phyloP scores from a whole-genome alignment of 2,888 invertebrate species.

The Tineola bisselliella region DNA sequence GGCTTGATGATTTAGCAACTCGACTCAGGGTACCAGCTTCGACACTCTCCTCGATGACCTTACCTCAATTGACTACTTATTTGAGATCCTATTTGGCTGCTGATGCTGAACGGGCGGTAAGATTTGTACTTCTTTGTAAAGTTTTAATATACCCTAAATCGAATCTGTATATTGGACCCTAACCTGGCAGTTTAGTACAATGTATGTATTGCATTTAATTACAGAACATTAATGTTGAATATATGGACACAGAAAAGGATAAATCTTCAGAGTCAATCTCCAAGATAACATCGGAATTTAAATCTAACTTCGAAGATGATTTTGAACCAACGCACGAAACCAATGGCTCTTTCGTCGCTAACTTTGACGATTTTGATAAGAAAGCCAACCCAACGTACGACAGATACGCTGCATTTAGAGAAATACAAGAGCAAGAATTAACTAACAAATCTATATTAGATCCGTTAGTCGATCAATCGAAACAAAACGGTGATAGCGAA shows the following conservation, averaged over 20 bases:
- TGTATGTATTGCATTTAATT: slow-evolving; percentile 8
- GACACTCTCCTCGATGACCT: slow-evolving; percentile 84
- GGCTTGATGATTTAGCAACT: slow-evolving; percentile 80
- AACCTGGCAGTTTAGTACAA: too few species aligned
- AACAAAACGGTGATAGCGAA: slow-evolving; percentile 24
- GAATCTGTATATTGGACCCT: too few species aligned
- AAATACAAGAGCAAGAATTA: slow-evolving; percentile 81
- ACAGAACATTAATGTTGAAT: slow-evolving; percentile 9
- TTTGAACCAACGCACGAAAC: slow-evolving; percentile 53
- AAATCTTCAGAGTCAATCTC: slow-evolving; percentile 21
- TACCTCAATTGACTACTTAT: slow-evolving; percentile 86
- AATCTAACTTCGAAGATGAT: slow-evolving; percentile 73
- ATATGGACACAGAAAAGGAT: not conserved
- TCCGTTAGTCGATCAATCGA: slow-evolving; percentile 26
- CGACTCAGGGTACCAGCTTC: slow-evolving; percentile 80
- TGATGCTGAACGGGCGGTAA: slow-evolving; percentile 38
- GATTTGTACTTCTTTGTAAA: slow-evolving; percentile 15
- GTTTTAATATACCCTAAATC: too few species aligned
- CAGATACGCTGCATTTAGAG: slow-evolving; percentile 88
- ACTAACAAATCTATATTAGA: slow-evolving; percentile 55
- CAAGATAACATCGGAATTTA: slow-evolving; percentile 32
- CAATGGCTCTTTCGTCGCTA: slow-evolving; percentile 71
- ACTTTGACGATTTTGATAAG: slow-evolving; percentile 71
- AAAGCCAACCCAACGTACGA: slow-evolving; percentile 73
- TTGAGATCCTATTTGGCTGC: slow-evolving; percentile 68